Base-by-base conservation (phyloP, 1,140 invertebrate species). In the Hydropsyche tenuis region DNA sequence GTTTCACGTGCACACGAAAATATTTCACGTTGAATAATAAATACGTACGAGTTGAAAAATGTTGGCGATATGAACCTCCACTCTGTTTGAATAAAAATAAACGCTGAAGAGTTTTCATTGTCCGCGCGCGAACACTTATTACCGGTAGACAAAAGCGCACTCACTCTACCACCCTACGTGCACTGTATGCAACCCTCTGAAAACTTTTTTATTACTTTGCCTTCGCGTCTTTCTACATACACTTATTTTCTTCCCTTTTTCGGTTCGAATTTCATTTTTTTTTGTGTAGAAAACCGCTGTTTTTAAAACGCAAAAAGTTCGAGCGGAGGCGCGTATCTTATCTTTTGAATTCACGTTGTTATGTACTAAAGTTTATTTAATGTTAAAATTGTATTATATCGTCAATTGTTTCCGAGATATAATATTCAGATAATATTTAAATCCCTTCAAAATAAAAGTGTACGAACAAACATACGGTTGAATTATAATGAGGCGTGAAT, bases 41-140 rank as follows among this genome's bases (percentile, higher is more conserved):
- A 37, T 37, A 37, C 30, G 30, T 37, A 9, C 30, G 30, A 37
- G 30, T 37, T 69, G n/a, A 60, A 71, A 60, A 56, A 56, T 71
- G 22, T 45, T n/a, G 23, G 27, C 42, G 46, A 71, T 71, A 71
- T 71, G 69, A 37, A 60, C 48, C 69, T 37, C 9, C 30, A 9
- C 30, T 37, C 30, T 9, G 30, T 37, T 37, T 37, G 51, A 46
- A 23, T 56, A 23, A 71, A 71, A 71, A 22, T 37, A 20, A 18
- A 22, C 30, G 69, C 1, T 42, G 51, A 53, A 51, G 23, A 51
- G 68, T 48, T 65, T 37, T 60, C 53, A 71, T 71, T 71, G 69
- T 60, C 46, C 16, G 18, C 6, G 42, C 69, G 69, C 51, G 30
- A 60, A 71, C 53, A 37, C 69, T 71, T 71, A 71, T 71, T 60